Base-by-base conservation (phyloP, 2,888 invertebrate genomes). In the Drosophila prostipennis region DNA sequence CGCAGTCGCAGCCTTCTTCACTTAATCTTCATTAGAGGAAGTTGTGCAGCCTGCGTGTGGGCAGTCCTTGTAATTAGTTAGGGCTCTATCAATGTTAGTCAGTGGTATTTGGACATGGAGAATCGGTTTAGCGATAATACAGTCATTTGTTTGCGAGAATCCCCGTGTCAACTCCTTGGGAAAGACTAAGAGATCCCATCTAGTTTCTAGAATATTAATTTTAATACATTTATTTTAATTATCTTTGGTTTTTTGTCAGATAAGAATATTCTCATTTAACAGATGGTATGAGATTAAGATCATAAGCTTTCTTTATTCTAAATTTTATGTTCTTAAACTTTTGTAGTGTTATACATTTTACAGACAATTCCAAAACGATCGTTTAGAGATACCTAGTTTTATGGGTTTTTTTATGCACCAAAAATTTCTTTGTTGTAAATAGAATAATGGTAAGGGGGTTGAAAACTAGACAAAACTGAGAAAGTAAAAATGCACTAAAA, bases 1-100 rank as follows among this genome's bases (percentile, higher is more conserved):
- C 45, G 34, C 49, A 26, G 14, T 72, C 45, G 34, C 49, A 26
- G 14, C 36, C 48, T 64, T 46, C 58, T 34, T 54, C 82, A 60
- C 69, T 85, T 85, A 79, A 82, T 80, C 80, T 77, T 80, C 80
- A 72, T 85, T 80, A 82, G 56, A 51, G 54, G 43, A 39, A 51
- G 39, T 49, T 69, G 49, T 69, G 49, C 32, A 43, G 39, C 36
- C 32, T 76, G 72, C 48, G 70, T 80, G 83, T 77, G 79, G 83
- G 56, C 72, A 56, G 40, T 54, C 46, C 46, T 53, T 52, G 73
- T 68, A 55, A 80, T 83, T 83, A 80, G 80, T 80, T 68, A 73
- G 73, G 67, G 58, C 71, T 80, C 83, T 67, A 76, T 83, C 71
- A 56, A 55, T 37, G 67, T 46, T 80, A 80, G 79, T 82, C 23